These are phyloP conservation scores for Gadopsis bispinosus DNA, from an alignment of 2,797 vertebrate species.

Conservation along the genomic window DNA sequence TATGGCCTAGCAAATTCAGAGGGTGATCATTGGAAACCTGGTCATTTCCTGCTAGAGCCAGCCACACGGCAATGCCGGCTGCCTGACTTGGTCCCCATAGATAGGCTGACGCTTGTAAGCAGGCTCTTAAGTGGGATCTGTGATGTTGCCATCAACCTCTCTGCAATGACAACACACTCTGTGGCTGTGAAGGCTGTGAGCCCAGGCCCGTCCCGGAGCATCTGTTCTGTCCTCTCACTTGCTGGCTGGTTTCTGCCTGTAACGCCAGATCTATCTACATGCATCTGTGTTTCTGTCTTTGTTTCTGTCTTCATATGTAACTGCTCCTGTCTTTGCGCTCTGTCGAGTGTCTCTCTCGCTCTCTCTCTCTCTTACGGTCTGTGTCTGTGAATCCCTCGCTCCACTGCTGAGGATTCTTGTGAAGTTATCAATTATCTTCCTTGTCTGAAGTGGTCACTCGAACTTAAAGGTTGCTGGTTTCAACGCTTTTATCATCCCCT, in stretches of 20 bases:
- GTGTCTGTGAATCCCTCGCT: slow-evolving; percentile 13
- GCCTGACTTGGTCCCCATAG: slow-evolving; percentile 32
- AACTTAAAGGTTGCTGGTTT: slow-evolving; percentile 23
- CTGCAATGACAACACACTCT: slow-evolving; percentile 58
- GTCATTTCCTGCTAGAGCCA: slow-evolving; percentile 49
- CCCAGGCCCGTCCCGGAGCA: slow-evolving; percentile 61
- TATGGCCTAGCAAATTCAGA: slow-evolving; percentile 15
- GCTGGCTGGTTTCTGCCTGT: slow-evolving; percentile 63
- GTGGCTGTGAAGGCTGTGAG: slow-evolving; percentile 54
- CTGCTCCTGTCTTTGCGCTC: slow-evolving; percentile 40
- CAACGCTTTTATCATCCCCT: slow-evolving; percentile 11
- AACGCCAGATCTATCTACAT: slow-evolving; percentile 47
- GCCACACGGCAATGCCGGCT: slow-evolving; percentile 25
- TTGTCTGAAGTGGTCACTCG: slow-evolving; percentile 54
- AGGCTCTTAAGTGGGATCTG: slow-evolving; percentile 68
- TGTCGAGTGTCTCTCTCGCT: slow-evolving; percentile 6
- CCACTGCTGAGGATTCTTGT: slow-evolving; percentile 31
- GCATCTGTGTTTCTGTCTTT: slow-evolving; percentile 49
- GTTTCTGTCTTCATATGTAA: slow-evolving; percentile 62
- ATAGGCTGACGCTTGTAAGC: slow-evolving; percentile 28
- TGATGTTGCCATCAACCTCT: slow-evolving; percentile 65
- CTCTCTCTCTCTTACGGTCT: slow-evolving; percentile 19
- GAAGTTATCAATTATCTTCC: slow-evolving; percentile 39
- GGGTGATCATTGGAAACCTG: slow-evolving; percentile 59
- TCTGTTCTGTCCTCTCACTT: slow-evolving; percentile 68